phyloP scores from a whole-genome alignment of 2,888 invertebrate species.

The Tetranychus piercei region DNA sequence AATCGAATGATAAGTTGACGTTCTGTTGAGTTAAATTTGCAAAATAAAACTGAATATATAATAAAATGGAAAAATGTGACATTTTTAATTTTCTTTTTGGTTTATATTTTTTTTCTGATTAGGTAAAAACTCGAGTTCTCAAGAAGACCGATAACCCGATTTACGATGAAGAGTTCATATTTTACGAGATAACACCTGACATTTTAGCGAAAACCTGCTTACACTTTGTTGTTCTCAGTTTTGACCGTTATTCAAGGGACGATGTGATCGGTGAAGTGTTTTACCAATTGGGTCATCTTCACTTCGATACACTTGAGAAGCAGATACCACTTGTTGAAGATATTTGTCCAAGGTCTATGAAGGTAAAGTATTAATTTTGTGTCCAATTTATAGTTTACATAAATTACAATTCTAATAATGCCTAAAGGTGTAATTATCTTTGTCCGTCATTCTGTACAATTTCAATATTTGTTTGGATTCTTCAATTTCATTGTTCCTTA shows the following conservation, averaged over 20 bases:
- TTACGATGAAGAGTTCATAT: constrained; percentile 97
- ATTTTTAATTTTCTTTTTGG: neutral
- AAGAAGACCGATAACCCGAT: constrained; percentile 87
- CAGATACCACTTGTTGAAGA: constrained; percentile 62
- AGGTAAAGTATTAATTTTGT: constrained; percentile 36
- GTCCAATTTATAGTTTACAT: neutral
- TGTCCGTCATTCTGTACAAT: no score
- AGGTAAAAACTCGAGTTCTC: constrained; percentile 79
- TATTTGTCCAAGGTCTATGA: constrained; percentile 62
- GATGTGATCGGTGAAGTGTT: constrained; percentile 95
- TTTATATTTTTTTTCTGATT: neutral
- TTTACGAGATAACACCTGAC: constrained; percentile 74
- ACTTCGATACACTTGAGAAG: constrained; percentile 32
- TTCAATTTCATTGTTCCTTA: no score
- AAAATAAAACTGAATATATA: no score
- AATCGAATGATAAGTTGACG: no score
- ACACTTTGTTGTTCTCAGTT: constrained; percentile 72
- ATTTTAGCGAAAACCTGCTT: constrained; percentile 73
- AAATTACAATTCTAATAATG: no score
- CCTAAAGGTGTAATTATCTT: no score
- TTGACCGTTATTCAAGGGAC: constrained; percentile 91
- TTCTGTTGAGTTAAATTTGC: no score
- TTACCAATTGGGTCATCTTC: constrained; percentile 36
- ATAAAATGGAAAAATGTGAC: no score
- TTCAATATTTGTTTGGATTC: no score